Base-by-base conservation (phyloP, 2,888 invertebrate species). In the Phania funesta region DNA sequence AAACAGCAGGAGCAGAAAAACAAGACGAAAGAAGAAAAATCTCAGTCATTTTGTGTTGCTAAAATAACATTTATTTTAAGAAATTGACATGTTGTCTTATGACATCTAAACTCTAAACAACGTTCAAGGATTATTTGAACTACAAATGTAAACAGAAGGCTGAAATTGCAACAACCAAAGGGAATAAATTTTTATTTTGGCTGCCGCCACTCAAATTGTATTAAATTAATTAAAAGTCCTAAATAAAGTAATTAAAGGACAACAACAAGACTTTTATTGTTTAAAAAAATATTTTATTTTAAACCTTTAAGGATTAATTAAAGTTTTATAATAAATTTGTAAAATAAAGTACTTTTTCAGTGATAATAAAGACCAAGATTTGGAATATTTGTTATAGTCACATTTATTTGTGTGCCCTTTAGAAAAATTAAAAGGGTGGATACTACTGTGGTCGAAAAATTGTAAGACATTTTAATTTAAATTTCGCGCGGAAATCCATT, bases 21-120 rank as follows among this genome's bases (percentile, higher is more conserved):
- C n/a, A 35, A 35, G 20, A 71, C 58, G 20, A 41, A 44, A 26
- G 9, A 26, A 38, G 20, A 62, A 68, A 80, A 83, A 83, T 76
- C 79, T 70, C 41, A 44, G 74, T 78, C 64, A 80, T 84, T 80
- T 84, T 75, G 60, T 70, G 56, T 74, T 82, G 74, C 64, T 75
- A 78, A 82, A 78, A 78, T n/a, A 82, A 82, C 70, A 82, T 82
- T 85, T 85, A 78, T 82, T 82, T 75, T 83, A 75, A 81, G 78
- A 70, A 84, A 83, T 76, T 84, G 84, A 84, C 85, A 85, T 84
- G 79, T 76, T 83, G 68, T 81, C 75, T 73, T 77, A 83, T 80
- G 76, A 80, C 81, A 79, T 76, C 67, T 76, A 76, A 76, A 79
- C 82, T 73, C 58, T 68, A 1, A 11, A 29, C 71, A 65, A 48